Percentiles rank a stretch among this genome's conserved stretches.
Evolutionary conservation across 2,888 invertebrate genomes (phyloP).

Genomic region (Caenorhabditis sp.): DNA sequence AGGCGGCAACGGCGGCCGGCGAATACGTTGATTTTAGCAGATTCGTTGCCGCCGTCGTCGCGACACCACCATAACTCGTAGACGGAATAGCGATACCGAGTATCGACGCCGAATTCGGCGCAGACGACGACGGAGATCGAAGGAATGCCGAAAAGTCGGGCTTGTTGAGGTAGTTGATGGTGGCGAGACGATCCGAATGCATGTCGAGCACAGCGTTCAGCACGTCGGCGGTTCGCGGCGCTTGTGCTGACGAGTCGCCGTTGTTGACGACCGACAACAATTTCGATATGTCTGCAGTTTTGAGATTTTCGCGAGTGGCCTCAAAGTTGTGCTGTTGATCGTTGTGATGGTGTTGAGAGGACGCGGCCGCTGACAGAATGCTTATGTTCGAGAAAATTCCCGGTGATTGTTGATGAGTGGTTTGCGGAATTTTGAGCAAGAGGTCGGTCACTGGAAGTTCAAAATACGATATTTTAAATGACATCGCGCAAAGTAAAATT

Average conservation of each 20-base stretch:
- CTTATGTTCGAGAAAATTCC: constrained; percentile 65
- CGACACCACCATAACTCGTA: constrained; percentile 36
- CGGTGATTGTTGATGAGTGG: constrained; percentile 57
- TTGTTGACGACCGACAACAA: constrained; percentile 17
- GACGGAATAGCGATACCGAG: constrained; percentile 40
- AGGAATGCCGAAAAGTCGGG: constrained; percentile 44
- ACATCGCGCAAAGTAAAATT: no score
- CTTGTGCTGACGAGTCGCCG: constrained; percentile 49
- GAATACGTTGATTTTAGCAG: constrained; percentile 41
- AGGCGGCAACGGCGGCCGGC: constrained; percentile 4
- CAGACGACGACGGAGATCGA: constrained; percentile 49
- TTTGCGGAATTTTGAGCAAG: constrained; percentile 39
- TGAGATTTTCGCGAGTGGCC: constrained; percentile 52
- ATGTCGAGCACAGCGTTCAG: constrained; percentile 69
- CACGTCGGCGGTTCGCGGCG: constrained; percentile 69
- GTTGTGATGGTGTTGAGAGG: no score
- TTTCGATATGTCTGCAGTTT: constrained; percentile 53
- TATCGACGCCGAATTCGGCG: constrained; percentile 56
- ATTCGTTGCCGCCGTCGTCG: constrained; percentile 13
- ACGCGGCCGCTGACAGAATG: constrained; percentile 52
- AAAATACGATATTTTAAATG: no score
- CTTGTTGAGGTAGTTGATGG: constrained; percentile 49
- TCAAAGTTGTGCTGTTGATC: constrained; percentile 43
- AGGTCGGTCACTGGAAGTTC: constrained; percentile 23
- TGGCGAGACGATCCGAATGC: constrained; percentile 58